Conservation (phyloP, 1,140 invertebrate species). For the Papilio glaucus region DNA sequence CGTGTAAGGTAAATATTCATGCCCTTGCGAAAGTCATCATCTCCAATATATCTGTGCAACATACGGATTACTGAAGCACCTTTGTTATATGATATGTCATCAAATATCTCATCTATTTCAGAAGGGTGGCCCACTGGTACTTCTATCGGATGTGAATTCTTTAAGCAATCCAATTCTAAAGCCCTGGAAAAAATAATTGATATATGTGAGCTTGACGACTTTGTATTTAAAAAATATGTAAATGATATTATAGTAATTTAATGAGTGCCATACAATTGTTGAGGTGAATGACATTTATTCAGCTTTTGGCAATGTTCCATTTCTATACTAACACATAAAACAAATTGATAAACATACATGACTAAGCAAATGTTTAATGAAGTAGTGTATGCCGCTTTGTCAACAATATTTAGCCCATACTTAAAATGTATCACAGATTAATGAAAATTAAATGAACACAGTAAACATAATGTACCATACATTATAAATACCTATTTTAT, state of each 20-base stretch:
- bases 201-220: slow-evolving; percentile 45
- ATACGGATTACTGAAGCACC: slow-evolving; percentile 97
- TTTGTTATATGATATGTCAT: slow-evolving; percentile 97
- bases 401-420: slow-evolving; percentile 6
- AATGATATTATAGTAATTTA: background rate
- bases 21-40: slow-evolving; percentile 96
- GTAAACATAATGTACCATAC: background rate
- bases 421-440: slow-evolving; percentile 28
- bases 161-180: slow-evolving; percentile 93
- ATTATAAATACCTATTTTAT: background rate
- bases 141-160: slow-evolving; percentile 96
- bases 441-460: slow-evolving; percentile 17
- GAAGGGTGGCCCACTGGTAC: slow-evolving; percentile 94
- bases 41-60: slow-evolving; percentile 97
- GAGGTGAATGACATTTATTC: slow-evolving; percentile 38
- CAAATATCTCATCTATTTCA: slow-evolving; percentile 98
- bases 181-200: slow-evolving; percentile 80
- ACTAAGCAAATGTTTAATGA: slow-evolving; percentile 38
- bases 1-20: slow-evolving; percentile 96
- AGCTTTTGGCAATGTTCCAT: slow-evolving; percentile 41
- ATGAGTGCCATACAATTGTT: slow-evolving; percentile 33
- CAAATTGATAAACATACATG: slow-evolving; percentile 29
- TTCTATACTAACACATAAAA: slow-evolving; percentile 25
- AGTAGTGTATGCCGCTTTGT: background rate
- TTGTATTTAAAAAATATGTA: slow-evolving; percentile 10